phyloP scores from a whole-genome alignment of 2,797 vertebrate genomes.

The Mormyrus hasselquistii region DNA sequence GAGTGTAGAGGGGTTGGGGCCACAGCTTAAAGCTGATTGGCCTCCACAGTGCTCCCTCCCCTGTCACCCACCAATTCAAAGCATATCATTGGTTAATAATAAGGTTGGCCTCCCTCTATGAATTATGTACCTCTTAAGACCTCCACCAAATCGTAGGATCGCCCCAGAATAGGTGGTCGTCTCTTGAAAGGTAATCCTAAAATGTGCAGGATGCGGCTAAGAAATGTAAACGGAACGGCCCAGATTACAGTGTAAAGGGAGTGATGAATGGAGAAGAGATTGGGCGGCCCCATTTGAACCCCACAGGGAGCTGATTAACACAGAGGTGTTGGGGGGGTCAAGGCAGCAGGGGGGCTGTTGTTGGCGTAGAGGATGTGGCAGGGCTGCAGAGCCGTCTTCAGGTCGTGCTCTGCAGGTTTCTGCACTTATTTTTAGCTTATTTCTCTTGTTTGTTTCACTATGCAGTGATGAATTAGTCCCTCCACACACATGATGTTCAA shows the following conservation, averaged over 20 bases:
- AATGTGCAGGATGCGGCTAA: not conserved
- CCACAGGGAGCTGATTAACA: constrained; percentile 8
- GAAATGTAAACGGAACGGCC: not conserved
- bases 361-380: not conserved
- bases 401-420: not conserved
- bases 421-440: not conserved
- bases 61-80: not conserved
- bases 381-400: not conserved
- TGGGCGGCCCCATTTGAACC: not conserved
- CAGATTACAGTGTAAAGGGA: not conserved
- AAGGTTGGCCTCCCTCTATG: not conserved
- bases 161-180: not conserved
- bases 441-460: not conserved
- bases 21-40: not conserved
- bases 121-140: not conserved
- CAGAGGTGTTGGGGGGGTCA: not conserved
- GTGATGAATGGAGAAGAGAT: not conserved
- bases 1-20: not conserved
- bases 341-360: not conserved
- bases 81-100: not conserved
- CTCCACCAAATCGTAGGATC: not conserved
- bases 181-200: not conserved
- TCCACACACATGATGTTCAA: not conserved
- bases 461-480: not conserved
- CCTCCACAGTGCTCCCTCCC: not conserved